Conservation (phyloP, 2,888 invertebrate species). For the Archaeoteleia sp. region DNA sequence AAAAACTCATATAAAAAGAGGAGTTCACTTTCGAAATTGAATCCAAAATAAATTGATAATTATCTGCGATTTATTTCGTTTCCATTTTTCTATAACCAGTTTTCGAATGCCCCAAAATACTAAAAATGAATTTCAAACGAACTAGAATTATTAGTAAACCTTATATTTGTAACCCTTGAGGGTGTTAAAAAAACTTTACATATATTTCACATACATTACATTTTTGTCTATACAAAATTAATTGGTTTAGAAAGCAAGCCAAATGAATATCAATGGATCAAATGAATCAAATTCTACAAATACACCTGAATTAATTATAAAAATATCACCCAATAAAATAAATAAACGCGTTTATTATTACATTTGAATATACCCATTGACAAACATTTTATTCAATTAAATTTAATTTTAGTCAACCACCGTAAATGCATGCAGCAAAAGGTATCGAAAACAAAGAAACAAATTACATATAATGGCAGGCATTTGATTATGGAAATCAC, state of each 20-base stretch:
- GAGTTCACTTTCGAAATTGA: background rate
- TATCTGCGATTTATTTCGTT: background rate
- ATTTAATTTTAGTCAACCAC: background rate
- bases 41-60: background rate
- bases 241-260: background rate
- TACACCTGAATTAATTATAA: background rate
- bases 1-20: no score
- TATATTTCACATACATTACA: background rate
- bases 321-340: no score
- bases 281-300: background rate
- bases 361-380: background rate
- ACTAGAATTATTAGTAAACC: no score
- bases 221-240: no score
- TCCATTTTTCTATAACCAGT: no score
- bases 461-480: constrained; percentile 8
- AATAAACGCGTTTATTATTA: background rate
- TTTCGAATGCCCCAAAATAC: no score
- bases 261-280: background rate
- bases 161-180: no score
- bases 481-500: constrained; percentile 10
- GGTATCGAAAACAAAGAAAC: constrained; percentile 1
- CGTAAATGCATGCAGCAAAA: background rate
- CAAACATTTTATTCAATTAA: background rate
- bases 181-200: no score
- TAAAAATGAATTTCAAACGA: no score